Percentiles rank a stretch among this genome's conserved stretches.
These are phyloP conservation scores for Cecidostiba fungosa DNA, from an alignment of 2,888 invertebrate genomes.

Conservation along the genomic window DNA sequence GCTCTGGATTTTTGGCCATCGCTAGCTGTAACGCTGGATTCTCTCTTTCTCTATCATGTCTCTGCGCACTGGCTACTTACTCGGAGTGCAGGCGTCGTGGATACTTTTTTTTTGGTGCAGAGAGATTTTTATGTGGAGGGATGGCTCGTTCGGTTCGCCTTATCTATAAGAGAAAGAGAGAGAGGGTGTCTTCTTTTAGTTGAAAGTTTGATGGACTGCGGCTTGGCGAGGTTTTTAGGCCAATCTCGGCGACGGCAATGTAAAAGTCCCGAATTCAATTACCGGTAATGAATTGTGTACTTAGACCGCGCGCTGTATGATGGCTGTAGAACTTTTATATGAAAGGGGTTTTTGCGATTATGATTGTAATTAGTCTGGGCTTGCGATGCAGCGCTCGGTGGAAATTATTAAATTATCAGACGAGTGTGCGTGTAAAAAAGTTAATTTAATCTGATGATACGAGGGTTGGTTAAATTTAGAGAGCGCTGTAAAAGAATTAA, in stretches of 20 bases:
- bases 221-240: neutral
- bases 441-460: neutral
- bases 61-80: neutral
- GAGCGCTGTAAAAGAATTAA: neutral
- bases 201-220: constrained; percentile 3
- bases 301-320: neutral
- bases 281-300: neutral
- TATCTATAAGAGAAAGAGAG: neutral
- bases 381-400: neutral
- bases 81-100: neutral
- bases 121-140: neutral
- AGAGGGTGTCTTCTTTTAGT: neutral
- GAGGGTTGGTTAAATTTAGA: neutral
- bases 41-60: neutral
- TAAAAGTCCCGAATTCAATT: neutral
- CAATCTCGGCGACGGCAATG: neutral
- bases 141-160: neutral
- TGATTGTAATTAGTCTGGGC: neutral
- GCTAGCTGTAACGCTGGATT: neutral
- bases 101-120: neutral
- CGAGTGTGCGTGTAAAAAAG: neutral
- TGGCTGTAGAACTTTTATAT: neutral
- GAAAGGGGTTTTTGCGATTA: neutral
- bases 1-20: neutral
- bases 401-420: neutral